Evolutionary conservation across 2,113 vertebrate species (phyloP).

Genomic region (Phalacrocorax carbo): DNA sequence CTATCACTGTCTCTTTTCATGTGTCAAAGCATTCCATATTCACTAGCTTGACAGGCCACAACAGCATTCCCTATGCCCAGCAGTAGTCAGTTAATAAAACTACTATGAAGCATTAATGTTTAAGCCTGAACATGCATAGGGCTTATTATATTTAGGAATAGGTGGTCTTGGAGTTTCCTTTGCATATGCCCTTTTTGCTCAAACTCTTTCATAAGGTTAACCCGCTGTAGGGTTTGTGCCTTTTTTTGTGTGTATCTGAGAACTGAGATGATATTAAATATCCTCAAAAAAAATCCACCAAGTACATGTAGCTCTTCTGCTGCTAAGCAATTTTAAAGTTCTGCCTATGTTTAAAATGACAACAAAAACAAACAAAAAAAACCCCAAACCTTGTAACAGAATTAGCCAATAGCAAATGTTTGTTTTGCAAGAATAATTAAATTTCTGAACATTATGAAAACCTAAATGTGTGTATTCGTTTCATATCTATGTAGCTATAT

Average conservation of each 20-base stretch:
- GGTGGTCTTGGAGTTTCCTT: not conserved
- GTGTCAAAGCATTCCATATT: not conserved
- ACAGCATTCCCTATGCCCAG: not conserved
- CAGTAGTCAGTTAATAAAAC: not conserved
- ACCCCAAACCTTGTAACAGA: not conserved
- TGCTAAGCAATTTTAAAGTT: not conserved
- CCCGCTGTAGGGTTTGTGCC: not conserved
- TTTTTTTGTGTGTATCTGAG: not conserved
- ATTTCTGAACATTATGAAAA: slow-evolving; percentile 7
- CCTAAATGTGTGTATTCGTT: not conserved
- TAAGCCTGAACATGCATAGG: not conserved
- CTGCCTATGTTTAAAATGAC: not conserved
- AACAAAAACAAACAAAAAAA: no score
- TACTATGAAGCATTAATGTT: not conserved
- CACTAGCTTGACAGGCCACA: not conserved
- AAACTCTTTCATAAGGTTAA: not conserved
- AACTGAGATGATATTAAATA: not conserved
- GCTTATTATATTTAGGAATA: not conserved
- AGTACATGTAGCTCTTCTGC: not conserved
- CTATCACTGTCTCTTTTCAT: not conserved
- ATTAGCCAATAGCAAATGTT: not conserved
- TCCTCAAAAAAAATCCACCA: not conserved
- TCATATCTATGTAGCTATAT: not conserved
- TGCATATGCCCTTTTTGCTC: not conserved
- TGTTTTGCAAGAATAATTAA: slow-evolving; percentile 52